A percentile compares a stretch with the other conserved stretches of the same genome.
phyloP scores from a whole-genome alignment of 2,888 invertebrate species.

The Pocota personata region DNA sequence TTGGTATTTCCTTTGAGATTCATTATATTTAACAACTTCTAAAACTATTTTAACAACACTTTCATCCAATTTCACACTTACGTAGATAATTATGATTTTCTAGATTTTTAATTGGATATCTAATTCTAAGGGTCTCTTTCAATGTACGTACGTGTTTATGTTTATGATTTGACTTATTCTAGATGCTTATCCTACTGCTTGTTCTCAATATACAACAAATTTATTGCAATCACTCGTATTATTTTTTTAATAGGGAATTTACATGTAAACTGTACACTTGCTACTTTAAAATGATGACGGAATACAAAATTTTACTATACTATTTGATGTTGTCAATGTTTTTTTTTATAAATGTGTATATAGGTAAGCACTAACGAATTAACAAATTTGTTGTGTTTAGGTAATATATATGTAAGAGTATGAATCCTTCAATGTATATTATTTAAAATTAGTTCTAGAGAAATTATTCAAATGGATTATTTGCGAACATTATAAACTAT shows the following conservation, averaged over 20 bases:
- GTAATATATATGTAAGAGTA: background rate
- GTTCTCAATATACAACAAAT: slow-evolving; percentile 42
- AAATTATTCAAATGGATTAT: too few species aligned
- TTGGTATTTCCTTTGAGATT: slow-evolving; percentile 51
- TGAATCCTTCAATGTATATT: background rate
- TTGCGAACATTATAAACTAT: too few species aligned
- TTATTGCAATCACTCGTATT: slow-evolving; percentile 16
- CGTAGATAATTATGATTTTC: background rate
- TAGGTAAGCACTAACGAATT: background rate
- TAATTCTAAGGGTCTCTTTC: slow-evolving; percentile 30
- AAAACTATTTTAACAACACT: slow-evolving; percentile 23
- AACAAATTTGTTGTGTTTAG: background rate
- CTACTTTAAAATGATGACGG: slow-evolving; percentile 71
- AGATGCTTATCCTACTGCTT: slow-evolving; percentile 20
- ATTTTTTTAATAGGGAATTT: slow-evolving; percentile 19
- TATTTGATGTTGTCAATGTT: background rate
- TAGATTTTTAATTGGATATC: slow-evolving; percentile 1
- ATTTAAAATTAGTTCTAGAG: too few species aligned
- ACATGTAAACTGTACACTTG: slow-evolving; percentile 46
- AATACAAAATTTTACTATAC: slow-evolving; percentile 28
- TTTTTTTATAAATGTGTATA: background rate
- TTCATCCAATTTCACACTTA: background rate
- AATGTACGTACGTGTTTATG: background rate
- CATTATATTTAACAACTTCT: slow-evolving; percentile 34
- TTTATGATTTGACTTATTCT: slow-evolving; percentile 14